These are phyloP conservation scores for Andrena fulva DNA, from an alignment of 2,888 invertebrate species.

Conservation along the genomic window DNA sequence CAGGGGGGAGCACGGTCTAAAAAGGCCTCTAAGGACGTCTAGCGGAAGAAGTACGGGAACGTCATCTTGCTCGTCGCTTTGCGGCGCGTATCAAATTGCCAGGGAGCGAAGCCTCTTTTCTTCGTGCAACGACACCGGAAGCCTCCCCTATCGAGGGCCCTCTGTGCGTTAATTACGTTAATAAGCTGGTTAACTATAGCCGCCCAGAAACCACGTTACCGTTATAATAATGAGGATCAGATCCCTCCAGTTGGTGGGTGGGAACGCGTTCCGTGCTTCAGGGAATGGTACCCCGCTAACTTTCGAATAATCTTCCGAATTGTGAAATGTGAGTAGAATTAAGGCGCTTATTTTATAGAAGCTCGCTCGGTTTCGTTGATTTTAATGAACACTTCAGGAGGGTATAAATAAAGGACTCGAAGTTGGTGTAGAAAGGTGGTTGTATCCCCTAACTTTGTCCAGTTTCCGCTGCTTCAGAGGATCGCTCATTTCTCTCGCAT, in stretches of 20 bases:
- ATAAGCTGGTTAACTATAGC: conserved; percentile 74
- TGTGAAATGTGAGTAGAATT: neutral
- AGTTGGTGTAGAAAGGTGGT: neutral
- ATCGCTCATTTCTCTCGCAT: conserved; percentile 19
- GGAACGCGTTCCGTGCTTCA: conserved; percentile 7
- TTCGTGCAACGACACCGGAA: conserved; percentile 54
- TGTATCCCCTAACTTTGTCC: neutral
- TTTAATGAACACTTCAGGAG: no score
- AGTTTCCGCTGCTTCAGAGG: neutral
- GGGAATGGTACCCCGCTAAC: neutral
- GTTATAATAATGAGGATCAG: conserved; percentile 57
- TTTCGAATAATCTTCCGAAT: conserved; percentile 20
- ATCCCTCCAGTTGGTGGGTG: conserved; percentile 10
- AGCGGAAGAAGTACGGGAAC: conserved; percentile 31
- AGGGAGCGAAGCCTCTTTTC: conserved; percentile 54
- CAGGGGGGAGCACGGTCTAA: conserved; percentile 29
- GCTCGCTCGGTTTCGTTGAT: no score
- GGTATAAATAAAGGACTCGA: neutral
- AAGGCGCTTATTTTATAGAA: neutral
- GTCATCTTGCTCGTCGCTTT: conserved; percentile 58
- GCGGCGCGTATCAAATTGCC: conserved; percentile 64
- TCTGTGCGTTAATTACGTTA: conserved; percentile 74
- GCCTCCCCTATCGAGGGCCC: conserved; percentile 49
- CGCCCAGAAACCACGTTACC: conserved; percentile 48
- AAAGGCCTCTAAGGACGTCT: conserved; percentile 52